A percentile compares a stretch with the other conserved stretches of the same genome.
Evolutionary conservation across 2,888 invertebrate species (phyloP).

Genomic region (Acrobasis repandana): DNA sequence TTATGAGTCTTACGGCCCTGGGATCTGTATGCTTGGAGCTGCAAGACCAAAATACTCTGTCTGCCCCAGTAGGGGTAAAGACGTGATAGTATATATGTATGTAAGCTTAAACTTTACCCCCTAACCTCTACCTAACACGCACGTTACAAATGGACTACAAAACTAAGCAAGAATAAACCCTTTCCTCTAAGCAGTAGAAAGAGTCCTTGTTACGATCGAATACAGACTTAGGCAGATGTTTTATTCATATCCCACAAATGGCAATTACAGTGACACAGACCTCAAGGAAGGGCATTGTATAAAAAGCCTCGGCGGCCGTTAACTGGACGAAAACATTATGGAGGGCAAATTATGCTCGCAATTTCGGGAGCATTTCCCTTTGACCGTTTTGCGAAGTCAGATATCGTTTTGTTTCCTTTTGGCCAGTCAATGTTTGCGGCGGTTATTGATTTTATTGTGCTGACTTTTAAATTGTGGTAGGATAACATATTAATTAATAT

Average conservation of each 20-base stretch:
- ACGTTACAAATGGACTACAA: too few relatives aligned
- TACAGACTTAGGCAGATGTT: slow-evolving; percentile 67
- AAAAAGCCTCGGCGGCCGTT: slow-evolving; percentile 48
- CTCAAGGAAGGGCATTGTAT: slow-evolving; percentile 41
- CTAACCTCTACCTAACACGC: too few relatives aligned
- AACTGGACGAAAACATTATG: slow-evolving; percentile 58
- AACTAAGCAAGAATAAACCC: too few relatives aligned
- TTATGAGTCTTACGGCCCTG: too few relatives aligned
- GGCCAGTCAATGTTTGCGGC: slow-evolving; percentile 3
- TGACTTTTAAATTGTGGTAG: neutral
- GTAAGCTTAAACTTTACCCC: too few relatives aligned
- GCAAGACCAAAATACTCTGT: too few relatives aligned
- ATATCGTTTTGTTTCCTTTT: slow-evolving; percentile 21
- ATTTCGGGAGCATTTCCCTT: slow-evolving; percentile 52
- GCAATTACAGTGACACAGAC: slow-evolving; percentile 66
- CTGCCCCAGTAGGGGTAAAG: too few relatives aligned
- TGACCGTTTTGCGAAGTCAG: slow-evolving; percentile 38
- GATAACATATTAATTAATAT: too few relatives aligned
- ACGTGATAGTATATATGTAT: too few relatives aligned
- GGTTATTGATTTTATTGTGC: slow-evolving; percentile 16
- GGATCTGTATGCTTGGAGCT: too few relatives aligned
- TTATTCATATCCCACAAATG: slow-evolving; percentile 69
- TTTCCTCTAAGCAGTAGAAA: neutral
- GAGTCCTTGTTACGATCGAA: slow-evolving; percentile 48
- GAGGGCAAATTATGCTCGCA: slow-evolving; percentile 58